Base-by-base conservation (phyloP, 2,113 vertebrate genomes). In the Carlito syrichta region DNA sequence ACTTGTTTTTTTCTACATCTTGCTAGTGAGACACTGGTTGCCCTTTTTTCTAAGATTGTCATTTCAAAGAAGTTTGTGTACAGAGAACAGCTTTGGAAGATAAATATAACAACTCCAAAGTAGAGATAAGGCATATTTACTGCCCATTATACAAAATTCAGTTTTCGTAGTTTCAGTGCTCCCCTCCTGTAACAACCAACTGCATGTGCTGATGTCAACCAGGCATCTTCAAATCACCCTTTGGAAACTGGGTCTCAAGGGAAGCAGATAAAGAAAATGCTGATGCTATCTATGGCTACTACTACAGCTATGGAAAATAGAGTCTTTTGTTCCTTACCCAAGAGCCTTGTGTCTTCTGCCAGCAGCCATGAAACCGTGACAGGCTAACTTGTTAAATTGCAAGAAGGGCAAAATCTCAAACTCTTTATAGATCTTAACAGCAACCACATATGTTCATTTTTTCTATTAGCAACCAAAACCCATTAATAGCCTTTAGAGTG, bases 341-440 rank as follows among this genome's bases (percentile, higher is more conserved):
- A 54, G 66, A 89, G 48, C 43, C 8, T 32, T 76, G 27, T 32
- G 56, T 89, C 58, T 97, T 93, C 52, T 62, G n/a, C 50, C 58
- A 85, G 86, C 22, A 82, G 62, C 84, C 25, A 38, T 81, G 78
- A 88, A 97, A 86, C 32, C 77, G 38, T 52, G 50, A 79, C 23
- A 90, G 58, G 25, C 56, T 91, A 94, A 81, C n/a, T 77, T 54
- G 22, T 76, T 78, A 96, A 56, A 12, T 71, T 91, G 60, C 38
- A 77, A 95, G 40, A 81, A 74, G 43, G 38, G 77, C 77, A 86
- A 96, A 95, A 63, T 89, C 48, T 71, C 16, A 88, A 38, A 43
- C 20, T 45, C 22, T 87, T 94, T 86, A 90, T 20, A 88, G 50
- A 50, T 96, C 62, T 45, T 96, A 87, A 69, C 89, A 73, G 68